Conservation (phyloP, 2,888 invertebrate species). For the Muscina levida region DNA sequence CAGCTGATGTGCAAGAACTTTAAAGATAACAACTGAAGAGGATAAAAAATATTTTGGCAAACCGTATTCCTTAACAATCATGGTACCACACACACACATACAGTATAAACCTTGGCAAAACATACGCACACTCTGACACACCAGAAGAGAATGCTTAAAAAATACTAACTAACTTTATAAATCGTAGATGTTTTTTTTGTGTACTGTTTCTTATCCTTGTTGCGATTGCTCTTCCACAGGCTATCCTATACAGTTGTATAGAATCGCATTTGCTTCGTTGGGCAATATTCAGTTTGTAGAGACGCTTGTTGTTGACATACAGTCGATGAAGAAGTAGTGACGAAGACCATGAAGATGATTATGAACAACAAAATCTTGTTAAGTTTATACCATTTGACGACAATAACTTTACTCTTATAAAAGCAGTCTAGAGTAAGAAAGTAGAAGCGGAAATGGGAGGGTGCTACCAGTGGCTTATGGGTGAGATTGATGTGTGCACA, state of each 20-base stretch:
- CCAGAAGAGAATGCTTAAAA: conserved; percentile 34
- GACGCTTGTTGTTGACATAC: not conserved
- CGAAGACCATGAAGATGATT: not conserved
- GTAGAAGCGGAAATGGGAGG: too few species aligned
- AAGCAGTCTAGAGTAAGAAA: not conserved
- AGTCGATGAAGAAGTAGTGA: not conserved
- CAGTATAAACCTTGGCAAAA: not conserved
- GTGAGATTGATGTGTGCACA: conserved; percentile 49
- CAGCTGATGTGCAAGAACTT: conserved; percentile 22
- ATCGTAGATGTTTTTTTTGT: conserved; percentile 36
- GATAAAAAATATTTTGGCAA: conserved; percentile 41
- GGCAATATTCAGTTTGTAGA: conserved; percentile 7
- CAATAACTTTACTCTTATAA: conserved; percentile 19
- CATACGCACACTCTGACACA: not conserved
- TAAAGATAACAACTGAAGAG: conserved; percentile 43
- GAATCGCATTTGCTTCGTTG: conserved; percentile 27
- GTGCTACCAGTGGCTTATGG: too few species aligned
- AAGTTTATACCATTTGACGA: conserved; percentile 39
- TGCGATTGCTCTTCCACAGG: not conserved
- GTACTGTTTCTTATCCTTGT: not conserved
- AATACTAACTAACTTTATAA: conserved; percentile 54
- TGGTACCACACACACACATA: not conserved
- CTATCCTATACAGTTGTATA: too few species aligned
- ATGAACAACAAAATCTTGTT: conserved; percentile 28
- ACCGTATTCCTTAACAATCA: conserved; percentile 31